A percentile compares a stretch with the other conserved stretches of the same genome.
These are phyloP conservation scores for Anhinga rufa DNA, from an alignment of 2,113 vertebrate species.

Conservation along the genomic window DNA sequence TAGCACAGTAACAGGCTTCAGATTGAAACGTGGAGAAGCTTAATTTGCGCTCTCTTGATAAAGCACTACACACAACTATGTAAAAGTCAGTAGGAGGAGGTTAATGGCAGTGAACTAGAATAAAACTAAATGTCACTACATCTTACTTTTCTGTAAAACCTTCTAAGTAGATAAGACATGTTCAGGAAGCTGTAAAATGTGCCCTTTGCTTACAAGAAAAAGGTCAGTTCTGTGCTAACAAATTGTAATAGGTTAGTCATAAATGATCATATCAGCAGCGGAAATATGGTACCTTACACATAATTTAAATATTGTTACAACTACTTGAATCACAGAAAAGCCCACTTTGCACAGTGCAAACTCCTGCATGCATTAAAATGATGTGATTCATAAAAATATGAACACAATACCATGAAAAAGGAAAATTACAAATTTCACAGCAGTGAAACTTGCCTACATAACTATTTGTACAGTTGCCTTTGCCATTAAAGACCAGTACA, in stretches of 20 bases:
- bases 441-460: background rate
- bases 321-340: background rate
- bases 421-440: background rate
- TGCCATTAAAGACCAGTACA: background rate
- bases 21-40: background rate
- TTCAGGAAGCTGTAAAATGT: conserved; percentile 75
- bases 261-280: conserved; percentile 67
- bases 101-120: conserved; percentile 73
- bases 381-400: background rate
- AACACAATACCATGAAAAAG: background rate
- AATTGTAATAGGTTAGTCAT: conserved; percentile 71
- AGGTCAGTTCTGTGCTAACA: conserved; percentile 68
- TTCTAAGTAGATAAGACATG: conserved; percentile 73
- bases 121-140: conserved; percentile 77
- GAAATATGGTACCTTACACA: conserved; percentile 36
- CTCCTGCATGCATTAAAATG: background rate
- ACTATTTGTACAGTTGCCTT: background rate
- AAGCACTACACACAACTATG: background rate
- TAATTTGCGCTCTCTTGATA: conserved; percentile 1
- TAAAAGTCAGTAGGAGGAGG: conserved; percentile 52
- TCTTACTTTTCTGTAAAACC: conserved; percentile 65
- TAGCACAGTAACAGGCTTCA: background rate
- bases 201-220: conserved; percentile 76
- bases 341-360: background rate
- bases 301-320: conserved; percentile 61